Conservation (phyloP, 2,888 invertebrate genomes). For the Hirtodrosophila histrioides region DNA sequence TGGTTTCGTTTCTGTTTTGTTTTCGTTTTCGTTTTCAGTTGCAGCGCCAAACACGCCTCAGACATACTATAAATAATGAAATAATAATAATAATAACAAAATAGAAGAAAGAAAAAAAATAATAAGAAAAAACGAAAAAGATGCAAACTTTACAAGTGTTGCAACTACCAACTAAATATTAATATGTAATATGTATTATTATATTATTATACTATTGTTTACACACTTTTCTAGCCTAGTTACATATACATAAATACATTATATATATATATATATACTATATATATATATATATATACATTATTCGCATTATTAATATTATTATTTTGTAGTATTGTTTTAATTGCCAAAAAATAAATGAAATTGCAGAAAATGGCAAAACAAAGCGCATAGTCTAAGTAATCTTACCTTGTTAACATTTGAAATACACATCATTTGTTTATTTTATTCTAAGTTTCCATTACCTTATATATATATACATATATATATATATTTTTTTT, state of each 20-base stretch:
- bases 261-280: conserved; percentile 27
- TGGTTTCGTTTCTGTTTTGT: conserved; percentile 58
- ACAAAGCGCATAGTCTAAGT: conserved; percentile 20
- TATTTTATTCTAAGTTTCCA: conserved; percentile 15
- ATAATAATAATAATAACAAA: conserved; percentile 12
- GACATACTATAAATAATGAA: conserved; percentile 4
- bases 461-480: no score
- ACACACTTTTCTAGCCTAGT: conserved; percentile 54
- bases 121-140: conserved; percentile 12
- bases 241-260: conserved; percentile 37
- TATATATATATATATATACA: conserved; percentile 4
- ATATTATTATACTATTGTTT: conserved; percentile 34
- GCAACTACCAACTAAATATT: conserved; percentile 35
- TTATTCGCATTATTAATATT: conserved; percentile 34
- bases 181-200: conserved; percentile 27
- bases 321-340: conserved; percentile 53
- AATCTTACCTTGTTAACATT: conserved; percentile 22
- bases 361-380: conserved; percentile 12
- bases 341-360: conserved; percentile 39
- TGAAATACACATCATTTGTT: conserved; percentile 25
- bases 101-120: not conserved
- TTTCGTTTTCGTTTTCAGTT: conserved; percentile 49
- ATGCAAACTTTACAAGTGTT: conserved; percentile 19
- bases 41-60: conserved; percentile 32
- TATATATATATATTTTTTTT: conserved; percentile 7